These are phyloP conservation scores for Aramus guarauna DNA, from an alignment of 2,113 vertebrate species.

Conservation along the genomic window DNA sequence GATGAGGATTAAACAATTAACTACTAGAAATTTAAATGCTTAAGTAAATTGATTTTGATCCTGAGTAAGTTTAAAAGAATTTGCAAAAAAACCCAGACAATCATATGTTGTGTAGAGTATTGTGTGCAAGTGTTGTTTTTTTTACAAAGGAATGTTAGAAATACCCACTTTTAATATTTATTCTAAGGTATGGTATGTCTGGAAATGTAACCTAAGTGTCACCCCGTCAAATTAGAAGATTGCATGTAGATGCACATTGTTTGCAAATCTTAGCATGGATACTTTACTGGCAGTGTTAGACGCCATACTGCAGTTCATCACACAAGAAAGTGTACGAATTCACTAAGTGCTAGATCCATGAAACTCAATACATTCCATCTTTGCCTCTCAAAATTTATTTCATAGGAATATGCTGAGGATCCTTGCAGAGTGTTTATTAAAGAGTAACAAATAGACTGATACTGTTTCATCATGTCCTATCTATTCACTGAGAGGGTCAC, in stretches of 20 bases:
- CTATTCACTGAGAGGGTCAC: not conserved
- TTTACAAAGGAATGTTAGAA: not conserved
- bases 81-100: not conserved
- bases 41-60: not conserved
- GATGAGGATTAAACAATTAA: not conserved
- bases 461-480: not conserved
- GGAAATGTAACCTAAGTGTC: not conserved
- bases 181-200: not conserved
- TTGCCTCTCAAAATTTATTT: not conserved
- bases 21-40: not conserved
- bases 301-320: not conserved
- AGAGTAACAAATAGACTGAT: not conserved
- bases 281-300: not conserved
- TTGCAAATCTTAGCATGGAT: not conserved
- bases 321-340: not conserved
- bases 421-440: not conserved
- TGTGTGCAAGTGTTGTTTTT: not conserved
- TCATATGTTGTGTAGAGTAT: not conserved
- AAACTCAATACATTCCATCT: not conserved
- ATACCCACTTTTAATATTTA: not conserved
- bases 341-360: not conserved
- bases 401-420: not conserved
- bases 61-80: not conserved
- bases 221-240: not conserved
- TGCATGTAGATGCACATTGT: not conserved